Conservation (phyloP, 2,888 invertebrate genomes). For the Campopleginae sp. region DNA sequence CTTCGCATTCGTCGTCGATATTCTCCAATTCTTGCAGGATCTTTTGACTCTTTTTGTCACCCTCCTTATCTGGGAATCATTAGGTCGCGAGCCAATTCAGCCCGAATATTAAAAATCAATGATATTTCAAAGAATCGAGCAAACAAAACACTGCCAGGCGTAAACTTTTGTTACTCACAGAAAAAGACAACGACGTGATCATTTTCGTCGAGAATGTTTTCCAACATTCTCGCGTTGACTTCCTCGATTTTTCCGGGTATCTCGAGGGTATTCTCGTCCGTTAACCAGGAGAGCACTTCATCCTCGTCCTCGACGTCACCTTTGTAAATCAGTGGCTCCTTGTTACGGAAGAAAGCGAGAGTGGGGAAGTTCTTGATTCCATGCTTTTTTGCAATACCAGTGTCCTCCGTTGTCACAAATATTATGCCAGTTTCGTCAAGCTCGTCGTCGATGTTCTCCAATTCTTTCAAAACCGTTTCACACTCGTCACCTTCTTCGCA, state of each 20-base stretch:
- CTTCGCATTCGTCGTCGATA: slow-evolving; percentile 96
- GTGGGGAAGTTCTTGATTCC: slow-evolving; percentile 94
- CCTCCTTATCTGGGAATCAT: slow-evolving; percentile 90
- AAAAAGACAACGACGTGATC: slow-evolving; percentile 96
- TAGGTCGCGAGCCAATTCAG: background rate
- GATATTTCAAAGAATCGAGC: background rate
- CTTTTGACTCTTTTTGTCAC: slow-evolving; percentile 94
- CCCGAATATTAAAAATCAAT: background rate
- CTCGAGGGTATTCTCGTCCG: slow-evolving; percentile 95
- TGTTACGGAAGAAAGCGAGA: slow-evolving; percentile 95
- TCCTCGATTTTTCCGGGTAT: slow-evolving; percentile 97
- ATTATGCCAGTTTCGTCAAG: slow-evolving; percentile 96
- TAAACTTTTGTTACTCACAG: slow-evolving; percentile 88
- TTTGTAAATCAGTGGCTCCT: slow-evolving; percentile 93
- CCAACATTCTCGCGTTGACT: slow-evolving; percentile 95
- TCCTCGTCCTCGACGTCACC: slow-evolving; percentile 96
- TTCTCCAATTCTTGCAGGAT: slow-evolving; percentile 95
- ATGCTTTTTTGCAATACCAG: slow-evolving; percentile 91
- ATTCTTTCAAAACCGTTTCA: slow-evolving; percentile 92
- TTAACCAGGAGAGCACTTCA: slow-evolving; percentile 95
- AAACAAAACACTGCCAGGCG: background rate
- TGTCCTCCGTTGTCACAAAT: slow-evolving; percentile 96
- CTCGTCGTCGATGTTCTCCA: slow-evolving; percentile 97
- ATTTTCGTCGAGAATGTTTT: slow-evolving; percentile 94
- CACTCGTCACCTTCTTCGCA: slow-evolving; percentile 95